Evolutionary conservation across 2,797 vertebrate genomes (phyloP), one percentile per base, ranked within the genome.

Genomic region (Hypotaenidia okinawae): DNA sequence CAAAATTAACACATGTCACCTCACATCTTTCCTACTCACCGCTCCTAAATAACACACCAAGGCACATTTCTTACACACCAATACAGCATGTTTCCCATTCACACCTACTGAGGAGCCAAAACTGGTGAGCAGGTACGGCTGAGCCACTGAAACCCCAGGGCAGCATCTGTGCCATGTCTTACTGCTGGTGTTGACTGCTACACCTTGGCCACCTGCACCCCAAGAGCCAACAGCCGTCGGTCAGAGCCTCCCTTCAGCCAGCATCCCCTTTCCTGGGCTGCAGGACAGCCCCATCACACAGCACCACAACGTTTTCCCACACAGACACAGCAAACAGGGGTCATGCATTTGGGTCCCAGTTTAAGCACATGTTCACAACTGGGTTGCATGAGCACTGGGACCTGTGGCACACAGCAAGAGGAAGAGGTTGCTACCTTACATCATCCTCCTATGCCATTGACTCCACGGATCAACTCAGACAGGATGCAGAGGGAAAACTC

Each of bases 171-270:
- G 9, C 27, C 23, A 0, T 4, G 8, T 9, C 9, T 9, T 41
- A 2, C 12, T 9, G 58, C 6, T 13, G 2, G 3, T 0, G 16
- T 1, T 24, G 37, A 6, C 52, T 30, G 39, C 72, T 32, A 5
- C 32, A 3, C 64, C 19, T 25, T 2, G 37, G 59, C 37, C 84
- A 18, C 62, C 49, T 43, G 41, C 52, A 3, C 23, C 39, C 32
- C 23, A 2, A 6, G 5, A 66, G 57, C 58, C 59, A 32, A 0
- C 45, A 13, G 0, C 0, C 28, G 1, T 11, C 30, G 9, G 28
- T 39, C 33, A 28, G 52, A 51, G 12, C 9, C 35, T 21, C 45
- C 8, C 8, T 6, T 4, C 37, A 45, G 52, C 39, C 16, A 11
- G 6, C 21, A 68, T 58, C 77, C 32, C 7, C 9, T 39, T 41